phyloP scores from a whole-genome alignment of 2,888 invertebrate species.

The Rhyacophila evoluta region DNA sequence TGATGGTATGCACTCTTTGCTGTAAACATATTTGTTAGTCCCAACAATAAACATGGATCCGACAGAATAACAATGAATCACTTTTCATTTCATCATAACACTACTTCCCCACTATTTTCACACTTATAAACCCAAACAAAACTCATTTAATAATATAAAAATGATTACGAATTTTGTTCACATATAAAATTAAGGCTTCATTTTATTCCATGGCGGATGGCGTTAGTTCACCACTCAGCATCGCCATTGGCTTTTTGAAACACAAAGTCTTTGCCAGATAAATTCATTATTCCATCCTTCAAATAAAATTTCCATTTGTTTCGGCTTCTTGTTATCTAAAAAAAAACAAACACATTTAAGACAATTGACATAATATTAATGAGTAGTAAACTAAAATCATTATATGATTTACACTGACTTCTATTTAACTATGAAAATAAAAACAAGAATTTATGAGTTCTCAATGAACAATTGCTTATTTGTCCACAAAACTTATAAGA shows the following conservation, averaged over 20 bases:
- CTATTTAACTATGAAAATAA: too few species aligned
- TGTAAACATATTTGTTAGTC: too few species aligned
- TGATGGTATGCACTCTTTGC: too few species aligned
- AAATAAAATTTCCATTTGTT: constrained; percentile 99
- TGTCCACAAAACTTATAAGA: too few species aligned
- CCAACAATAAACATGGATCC: background rate
- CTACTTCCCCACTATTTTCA: constrained; percentile 26
- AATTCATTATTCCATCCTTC: constrained; percentile 99
- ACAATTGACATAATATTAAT: too few species aligned
- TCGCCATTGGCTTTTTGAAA: constrained; percentile 99
- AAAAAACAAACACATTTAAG: too few species aligned
- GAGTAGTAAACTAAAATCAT: too few species aligned
- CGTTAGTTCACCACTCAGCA: constrained; percentile 90
- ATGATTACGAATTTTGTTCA: constrained; percentile 1
- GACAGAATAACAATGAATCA: background rate
- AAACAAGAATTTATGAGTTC: too few species aligned
- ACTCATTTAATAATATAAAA: constrained; percentile 27
- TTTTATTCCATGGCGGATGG: background rate
- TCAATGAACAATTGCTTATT: too few species aligned
- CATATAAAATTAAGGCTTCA: constrained; percentile 39
- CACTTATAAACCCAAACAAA: constrained; percentile 25
- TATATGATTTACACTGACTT: too few species aligned
- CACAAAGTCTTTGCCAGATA: constrained; percentile 97
- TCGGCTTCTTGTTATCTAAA: constrained; percentile 94
- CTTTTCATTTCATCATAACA: background rate